A percentile compares a stretch with the other conserved stretches of the same genome.
These are phyloP conservation scores for Spodoptera littoralis DNA, from an alignment of 2,888 invertebrate species.

Conservation along the genomic window DNA sequence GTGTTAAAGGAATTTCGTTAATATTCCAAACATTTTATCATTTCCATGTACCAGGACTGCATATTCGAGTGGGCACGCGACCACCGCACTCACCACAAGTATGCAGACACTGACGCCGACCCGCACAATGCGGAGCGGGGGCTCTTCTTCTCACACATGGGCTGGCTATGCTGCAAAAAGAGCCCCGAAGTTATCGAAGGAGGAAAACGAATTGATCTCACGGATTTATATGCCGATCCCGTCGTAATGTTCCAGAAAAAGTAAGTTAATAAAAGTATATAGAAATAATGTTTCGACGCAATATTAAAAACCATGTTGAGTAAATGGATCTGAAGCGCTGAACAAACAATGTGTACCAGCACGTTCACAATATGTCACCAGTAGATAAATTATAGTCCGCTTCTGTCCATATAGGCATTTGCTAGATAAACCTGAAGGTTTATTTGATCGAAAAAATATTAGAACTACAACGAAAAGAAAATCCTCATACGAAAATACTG, in stretches of 20 bases:
- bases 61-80: constrained; percentile 92
- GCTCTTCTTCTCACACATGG: constrained; percentile 98
- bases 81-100: constrained; percentile 96
- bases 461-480: constrained; percentile 22
- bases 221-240: constrained; percentile 94
- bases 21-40: background rate
- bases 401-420: constrained; percentile 5
- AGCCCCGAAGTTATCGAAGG: constrained; percentile 95
- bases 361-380: too few species aligned
- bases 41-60: constrained; percentile 82
- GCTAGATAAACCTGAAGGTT: constrained; percentile 3
- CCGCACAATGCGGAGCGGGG: constrained; percentile 96
- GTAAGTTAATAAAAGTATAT: constrained; percentile 83
- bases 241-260: constrained; percentile 95
- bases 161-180: constrained; percentile 96
- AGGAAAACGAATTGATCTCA: constrained; percentile 94
- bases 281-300: background rate
- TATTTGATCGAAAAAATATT: constrained; percentile 19
- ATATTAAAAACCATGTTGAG: too few species aligned
- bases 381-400: background rate
- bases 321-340: too few species aligned
- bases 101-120: constrained; percentile 96
- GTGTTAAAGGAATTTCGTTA: background rate
- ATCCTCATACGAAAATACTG: constrained; percentile 20
- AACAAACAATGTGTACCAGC: too few species aligned